These are phyloP conservation scores for Cyphomyrus discorhynchus DNA, from an alignment of 2,113 vertebrate genomes.

Conservation along the genomic window DNA sequence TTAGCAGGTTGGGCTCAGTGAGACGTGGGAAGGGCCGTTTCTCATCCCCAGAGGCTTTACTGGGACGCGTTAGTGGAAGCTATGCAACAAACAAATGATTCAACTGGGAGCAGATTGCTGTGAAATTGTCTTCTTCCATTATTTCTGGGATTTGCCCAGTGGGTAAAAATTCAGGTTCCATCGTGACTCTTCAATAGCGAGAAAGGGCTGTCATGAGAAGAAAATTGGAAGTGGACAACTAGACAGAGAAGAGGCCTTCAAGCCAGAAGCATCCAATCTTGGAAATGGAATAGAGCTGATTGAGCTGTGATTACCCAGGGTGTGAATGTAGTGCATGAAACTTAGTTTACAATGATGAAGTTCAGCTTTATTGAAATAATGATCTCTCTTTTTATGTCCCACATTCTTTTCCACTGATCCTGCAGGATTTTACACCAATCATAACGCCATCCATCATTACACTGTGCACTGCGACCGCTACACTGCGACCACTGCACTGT, in stretches of 20 bases:
- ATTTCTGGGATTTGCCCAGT: conserved; percentile 12
- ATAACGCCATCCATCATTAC: neutral
- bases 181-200: neutral
- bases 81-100: conserved; percentile 14
- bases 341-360: neutral
- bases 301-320: neutral
- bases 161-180: conserved; percentile 6
- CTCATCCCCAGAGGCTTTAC: neutral
- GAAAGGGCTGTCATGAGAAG: neutral
- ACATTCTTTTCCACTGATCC: neutral
- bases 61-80: neutral
- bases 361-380: neutral
- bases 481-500: neutral
- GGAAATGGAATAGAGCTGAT: neutral
- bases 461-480: neutral
- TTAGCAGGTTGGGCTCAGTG: neutral
- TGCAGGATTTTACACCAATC: neutral
- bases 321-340: neutral
- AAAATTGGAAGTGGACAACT: neutral
- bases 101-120: conserved; percentile 9
- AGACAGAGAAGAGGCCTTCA: neutral
- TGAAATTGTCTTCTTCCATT: conserved; percentile 14
- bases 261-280: neutral
- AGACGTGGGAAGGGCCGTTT: neutral
- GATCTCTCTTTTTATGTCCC: neutral